Evolutionary conservation across 92 coral and sea anemone genomes (phyloP).

Genomic region (Siderastrea radians): DNA sequence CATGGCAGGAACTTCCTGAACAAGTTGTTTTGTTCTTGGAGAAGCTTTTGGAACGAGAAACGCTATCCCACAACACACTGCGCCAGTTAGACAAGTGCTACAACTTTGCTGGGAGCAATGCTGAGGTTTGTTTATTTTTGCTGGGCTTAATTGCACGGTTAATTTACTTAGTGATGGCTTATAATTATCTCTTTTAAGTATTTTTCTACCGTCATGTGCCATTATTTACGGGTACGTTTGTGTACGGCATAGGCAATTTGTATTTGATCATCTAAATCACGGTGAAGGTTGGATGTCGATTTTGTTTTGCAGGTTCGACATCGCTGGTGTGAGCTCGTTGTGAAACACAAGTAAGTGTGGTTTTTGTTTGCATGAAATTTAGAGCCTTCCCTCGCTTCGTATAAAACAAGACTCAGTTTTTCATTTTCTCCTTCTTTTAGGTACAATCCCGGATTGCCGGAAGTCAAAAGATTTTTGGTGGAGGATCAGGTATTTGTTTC

Average conservation of each 20-base stretch:
- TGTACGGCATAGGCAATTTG: too few relatives aligned
- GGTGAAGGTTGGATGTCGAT: background rate
- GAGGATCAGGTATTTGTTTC: slow-evolving; percentile 92
- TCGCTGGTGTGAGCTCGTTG: slow-evolving; percentile 99
- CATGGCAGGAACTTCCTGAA: slow-evolving; percentile 76
- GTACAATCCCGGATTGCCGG: slow-evolving; percentile 72
- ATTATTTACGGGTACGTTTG: too few relatives aligned
- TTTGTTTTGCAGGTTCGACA: slow-evolving; percentile 88
- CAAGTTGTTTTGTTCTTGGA: slow-evolving; percentile 96
- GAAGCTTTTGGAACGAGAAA: slow-evolving; percentile 90
- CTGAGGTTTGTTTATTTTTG: slow-evolving; percentile 77
- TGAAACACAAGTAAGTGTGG: slow-evolving; percentile 90
- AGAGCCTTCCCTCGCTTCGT: too few relatives aligned
- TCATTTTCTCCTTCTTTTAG: slow-evolving; percentile 33
- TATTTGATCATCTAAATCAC: too few relatives aligned
- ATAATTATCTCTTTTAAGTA: too few relatives aligned
- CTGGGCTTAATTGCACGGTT: background rate
- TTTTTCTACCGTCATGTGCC: too few relatives aligned
- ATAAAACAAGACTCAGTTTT: background rate
- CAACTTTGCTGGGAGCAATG: slow-evolving; percentile 82
- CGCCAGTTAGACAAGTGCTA: slow-evolving; percentile 92
- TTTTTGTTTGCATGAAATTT: background rate
- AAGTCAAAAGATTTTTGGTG: slow-evolving; percentile 83
- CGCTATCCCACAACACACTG: slow-evolving; percentile 87
- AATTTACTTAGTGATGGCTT: too few relatives aligned